Base-by-base conservation (phyloP, 1,140 invertebrate genomes). In the Drosophila sp. region DNA sequence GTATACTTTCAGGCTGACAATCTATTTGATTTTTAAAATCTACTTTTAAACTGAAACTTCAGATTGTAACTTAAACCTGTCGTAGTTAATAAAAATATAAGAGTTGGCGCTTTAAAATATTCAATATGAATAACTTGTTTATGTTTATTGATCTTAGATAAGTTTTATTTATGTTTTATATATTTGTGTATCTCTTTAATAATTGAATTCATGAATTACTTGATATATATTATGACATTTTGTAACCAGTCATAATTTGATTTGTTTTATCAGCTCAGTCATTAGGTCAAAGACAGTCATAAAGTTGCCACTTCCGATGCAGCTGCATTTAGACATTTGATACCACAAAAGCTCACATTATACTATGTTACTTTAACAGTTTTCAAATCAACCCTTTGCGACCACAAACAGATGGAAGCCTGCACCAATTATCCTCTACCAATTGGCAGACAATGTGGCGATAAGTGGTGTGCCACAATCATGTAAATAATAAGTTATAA, bases 401-500 rank as follows among this genome's bases (percentile, higher is more conserved):
- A 64, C 67, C 67, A 25, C 67, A 70, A 16, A 2, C 5, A 27
- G 16, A 29, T 50, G 59, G 59, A 66, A 59, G 62, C 13, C 11
- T 41, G 56, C 8, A 36, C 59, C 54, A 59, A 41, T 51, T 56
- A 32, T 66, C 53, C 27, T 40, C 34, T 50, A 32, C 4, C 34
- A 34, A 9, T 54, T 18, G 29, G 18, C 38, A 53, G 53, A 18
- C 13, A 56, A 21, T 59, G 63, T 7, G 45, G 53, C 54, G 25
- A 14, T 56, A 50, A 54, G 32, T 54, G 54, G 46, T 40, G 14
- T 56, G 45, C n/a, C 14, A 7, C 36, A 13, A 2, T 14, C 38
- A 72, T 72, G 70, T 87, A 82, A 87, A 78, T 61, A 65, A 82
- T 81, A 87, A 70, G 46, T 67, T 80, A 61, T 51, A 25, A 9